These are phyloP conservation scores for Crematogaster levior DNA, from an alignment of 2,888 invertebrate species.

Conservation along the genomic window DNA sequence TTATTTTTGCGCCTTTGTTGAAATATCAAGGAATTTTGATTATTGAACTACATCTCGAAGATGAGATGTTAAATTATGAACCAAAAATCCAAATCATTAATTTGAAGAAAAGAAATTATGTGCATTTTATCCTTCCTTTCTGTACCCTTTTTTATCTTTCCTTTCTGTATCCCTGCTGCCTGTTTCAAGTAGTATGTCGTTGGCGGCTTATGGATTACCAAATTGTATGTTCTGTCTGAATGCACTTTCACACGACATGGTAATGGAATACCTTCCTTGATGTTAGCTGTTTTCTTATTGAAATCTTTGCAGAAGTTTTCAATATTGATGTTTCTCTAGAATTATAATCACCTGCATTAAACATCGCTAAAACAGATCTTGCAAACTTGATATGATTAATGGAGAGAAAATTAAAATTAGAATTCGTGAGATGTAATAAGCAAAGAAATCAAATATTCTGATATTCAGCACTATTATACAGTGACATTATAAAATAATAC, in stretches of 20 bases:
- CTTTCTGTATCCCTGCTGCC: conserved; percentile 96
- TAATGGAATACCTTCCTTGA: conserved; percentile 95
- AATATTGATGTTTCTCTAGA: conserved; percentile 97
- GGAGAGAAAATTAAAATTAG: neutral
- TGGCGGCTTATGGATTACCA: conserved; percentile 95
- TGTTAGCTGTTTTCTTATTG: conserved; percentile 95
- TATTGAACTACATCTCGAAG: neutral
- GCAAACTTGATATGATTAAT: neutral
- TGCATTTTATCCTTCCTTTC: conserved; percentile 91
- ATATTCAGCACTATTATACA: neutral
- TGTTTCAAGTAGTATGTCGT: conserved; percentile 95
- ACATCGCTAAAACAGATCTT: conserved; percentile 66
- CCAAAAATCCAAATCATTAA: neutral
- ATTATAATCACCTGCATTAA: conserved; percentile 18
- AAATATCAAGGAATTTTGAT: neutral
- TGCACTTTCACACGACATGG: conserved; percentile 94
- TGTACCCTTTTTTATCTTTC: conserved; percentile 90
- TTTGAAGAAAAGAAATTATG: too few species aligned
- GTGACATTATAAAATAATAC: neutral
- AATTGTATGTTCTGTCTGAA: conserved; percentile 93
- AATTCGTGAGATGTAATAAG: neutral
- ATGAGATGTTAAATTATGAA: neutral
- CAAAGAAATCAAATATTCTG: neutral
- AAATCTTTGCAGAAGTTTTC: conserved; percentile 99
- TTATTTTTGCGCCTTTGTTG: neutral